Evolutionary conservation across 2,797 vertebrate genomes (phyloP).

Genomic region (Holocentrus rufus): DNA sequence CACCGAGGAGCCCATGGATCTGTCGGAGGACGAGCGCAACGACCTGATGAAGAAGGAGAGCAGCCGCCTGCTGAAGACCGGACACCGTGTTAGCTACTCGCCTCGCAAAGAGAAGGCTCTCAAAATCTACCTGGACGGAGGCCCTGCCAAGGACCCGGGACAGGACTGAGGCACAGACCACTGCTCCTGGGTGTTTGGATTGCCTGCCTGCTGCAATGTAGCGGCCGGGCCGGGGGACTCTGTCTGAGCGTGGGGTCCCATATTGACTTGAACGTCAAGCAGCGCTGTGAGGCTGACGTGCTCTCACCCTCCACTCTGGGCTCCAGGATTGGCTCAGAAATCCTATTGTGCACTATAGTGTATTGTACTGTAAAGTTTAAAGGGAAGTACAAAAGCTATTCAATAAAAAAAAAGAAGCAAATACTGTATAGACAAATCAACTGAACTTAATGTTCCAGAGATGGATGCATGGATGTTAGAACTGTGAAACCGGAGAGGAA

Average conservation of each 20-base stretch:
- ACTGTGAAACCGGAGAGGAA: conserved; percentile 83
- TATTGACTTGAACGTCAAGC: conserved; percentile 84
- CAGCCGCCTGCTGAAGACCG: conserved; percentile 98
- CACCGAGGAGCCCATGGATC: conserved; percentile 92
- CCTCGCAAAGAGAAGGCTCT: conserved; percentile 99
- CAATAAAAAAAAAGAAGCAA: conserved; percentile 79
- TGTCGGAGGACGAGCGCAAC: conserved; percentile 95
- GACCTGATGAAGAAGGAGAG: conserved; percentile 99
- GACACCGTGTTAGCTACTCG: conserved; percentile 97
- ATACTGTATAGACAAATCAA: conserved; percentile 82
- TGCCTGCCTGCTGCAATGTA: conserved; percentile 81
- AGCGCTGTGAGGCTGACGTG: conserved; percentile 82
- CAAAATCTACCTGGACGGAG: conserved; percentile 98
- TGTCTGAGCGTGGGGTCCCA: conserved; percentile 70
- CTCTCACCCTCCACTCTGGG: conserved; percentile 81
- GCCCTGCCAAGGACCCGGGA: conserved; percentile 92
- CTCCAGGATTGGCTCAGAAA: conserved; percentile 87
- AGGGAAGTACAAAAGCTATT: conserved; percentile 91
- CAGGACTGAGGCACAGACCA: conserved; percentile 88
- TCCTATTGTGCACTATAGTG: conserved; percentile 95
- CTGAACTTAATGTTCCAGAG: conserved; percentile 77
- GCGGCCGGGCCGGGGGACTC: conserved; percentile 77
- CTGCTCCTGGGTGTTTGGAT: conserved; percentile 65
- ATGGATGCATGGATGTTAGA: conserved; percentile 81
- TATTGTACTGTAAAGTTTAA: conserved; percentile 98